Evolutionary conservation across 2,797 vertebrate genomes (phyloP).

Genomic region (Menidia menidia): DNA sequence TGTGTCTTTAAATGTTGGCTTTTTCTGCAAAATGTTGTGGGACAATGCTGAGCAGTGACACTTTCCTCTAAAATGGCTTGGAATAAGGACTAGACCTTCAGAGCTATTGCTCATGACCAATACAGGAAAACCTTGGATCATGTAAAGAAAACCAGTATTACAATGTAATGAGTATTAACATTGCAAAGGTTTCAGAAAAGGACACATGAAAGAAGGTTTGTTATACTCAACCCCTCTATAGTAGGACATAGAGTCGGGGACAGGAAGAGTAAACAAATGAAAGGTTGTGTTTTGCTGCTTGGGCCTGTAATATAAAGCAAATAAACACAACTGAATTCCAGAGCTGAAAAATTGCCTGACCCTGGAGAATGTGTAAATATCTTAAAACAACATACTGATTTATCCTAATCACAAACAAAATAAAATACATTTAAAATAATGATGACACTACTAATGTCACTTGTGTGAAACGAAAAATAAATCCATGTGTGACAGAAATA

Average conservation of each 20-base stretch:
- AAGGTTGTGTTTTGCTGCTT: slow-evolving; percentile 15
- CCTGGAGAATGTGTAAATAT: background rate
- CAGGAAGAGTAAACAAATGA: background rate
- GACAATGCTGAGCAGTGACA: too few relatives aligned
- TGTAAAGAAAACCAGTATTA: too few relatives aligned
- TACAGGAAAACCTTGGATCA: too few relatives aligned
- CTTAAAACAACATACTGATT: background rate
- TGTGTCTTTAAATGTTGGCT: too few relatives aligned
- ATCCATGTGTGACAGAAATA: slow-evolving; percentile 2
- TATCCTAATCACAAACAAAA: background rate
- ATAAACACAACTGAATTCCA: slow-evolving; percentile 17
- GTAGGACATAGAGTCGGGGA: background rate
- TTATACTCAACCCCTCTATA: background rate
- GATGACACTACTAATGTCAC: too few relatives aligned
- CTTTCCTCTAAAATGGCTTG: too few relatives aligned
- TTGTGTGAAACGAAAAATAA: background rate
- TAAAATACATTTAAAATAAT: background rate
- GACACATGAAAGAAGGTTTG: slow-evolving; percentile 5
- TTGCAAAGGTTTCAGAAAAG: slow-evolving; percentile 4
- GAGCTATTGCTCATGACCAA: too few relatives aligned
- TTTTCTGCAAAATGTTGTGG: too few relatives aligned
- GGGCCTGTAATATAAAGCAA: slow-evolving; percentile 23
- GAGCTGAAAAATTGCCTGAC: background rate
- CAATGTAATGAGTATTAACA: background rate
- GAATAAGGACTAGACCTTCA: too few relatives aligned